phyloP scores from a whole-genome alignment of 2,888 invertebrate species.

The Panopea generosa region DNA sequence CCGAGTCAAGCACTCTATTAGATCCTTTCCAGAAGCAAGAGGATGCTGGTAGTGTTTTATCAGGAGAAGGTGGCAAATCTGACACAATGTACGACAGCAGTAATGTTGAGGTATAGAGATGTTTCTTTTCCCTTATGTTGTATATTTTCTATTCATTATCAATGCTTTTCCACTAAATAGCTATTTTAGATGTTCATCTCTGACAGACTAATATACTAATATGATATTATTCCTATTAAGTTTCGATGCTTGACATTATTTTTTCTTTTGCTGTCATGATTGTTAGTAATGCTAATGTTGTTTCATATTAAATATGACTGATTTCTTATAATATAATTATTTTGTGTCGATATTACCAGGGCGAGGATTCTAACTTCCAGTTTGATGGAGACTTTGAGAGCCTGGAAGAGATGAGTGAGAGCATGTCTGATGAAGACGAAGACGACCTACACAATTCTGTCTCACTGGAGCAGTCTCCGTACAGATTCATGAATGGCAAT shows the following conservation, averaged over 20 bases:
- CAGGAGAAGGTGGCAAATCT: slow-evolving; percentile 69
- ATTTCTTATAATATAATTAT: too few species aligned
- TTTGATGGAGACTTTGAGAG: slow-evolving; percentile 79
- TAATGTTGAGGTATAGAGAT: slow-evolving; percentile 68
- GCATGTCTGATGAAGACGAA: slow-evolving; percentile 69
- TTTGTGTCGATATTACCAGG: too few species aligned
- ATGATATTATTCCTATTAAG: too few species aligned
- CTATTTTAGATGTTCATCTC: background rate
- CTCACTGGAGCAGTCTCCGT: slow-evolving; percentile 62
- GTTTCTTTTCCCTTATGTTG: background rate
- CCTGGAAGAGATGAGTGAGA: slow-evolving; percentile 75
- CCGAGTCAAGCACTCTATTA: slow-evolving; percentile 83
- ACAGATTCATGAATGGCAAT: slow-evolving; percentile 80
- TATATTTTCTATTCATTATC: too few species aligned
- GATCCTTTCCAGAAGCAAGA: slow-evolving; percentile 73
- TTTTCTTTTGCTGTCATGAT: too few species aligned
- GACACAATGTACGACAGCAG: slow-evolving; percentile 76
- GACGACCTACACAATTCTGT: slow-evolving; percentile 57
- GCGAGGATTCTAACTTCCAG: slow-evolving; percentile 83
- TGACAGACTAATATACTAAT: too few species aligned
- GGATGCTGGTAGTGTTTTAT: slow-evolving; percentile 63
- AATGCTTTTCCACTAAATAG: background rate
- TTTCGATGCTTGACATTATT: too few species aligned
- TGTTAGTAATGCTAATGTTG: too few species aligned
- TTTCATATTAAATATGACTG: too few species aligned